phyloP scores from a whole-genome alignment of 2,888 invertebrate genomes.

The Diachrysia chrysitis region DNA sequence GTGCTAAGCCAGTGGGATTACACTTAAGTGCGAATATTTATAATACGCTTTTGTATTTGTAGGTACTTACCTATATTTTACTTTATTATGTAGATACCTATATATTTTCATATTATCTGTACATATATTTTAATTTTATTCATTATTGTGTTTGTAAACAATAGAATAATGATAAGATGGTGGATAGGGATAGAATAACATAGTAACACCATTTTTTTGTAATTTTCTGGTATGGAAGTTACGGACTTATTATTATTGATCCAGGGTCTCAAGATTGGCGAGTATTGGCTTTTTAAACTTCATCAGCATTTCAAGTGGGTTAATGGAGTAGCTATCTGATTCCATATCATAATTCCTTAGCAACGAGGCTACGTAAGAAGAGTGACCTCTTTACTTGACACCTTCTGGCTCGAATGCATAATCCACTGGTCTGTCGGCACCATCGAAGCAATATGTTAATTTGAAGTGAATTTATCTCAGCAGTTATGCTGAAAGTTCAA shows the following conservation, averaged over 20 bases:
- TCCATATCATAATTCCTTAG: background rate
- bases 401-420: background rate
- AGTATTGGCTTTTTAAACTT: too few species aligned
- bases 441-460: slow-evolving; percentile 17
- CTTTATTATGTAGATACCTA: too few species aligned
- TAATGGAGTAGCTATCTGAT: background rate
- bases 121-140: too few species aligned
- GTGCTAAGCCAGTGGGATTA: background rate
- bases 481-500: slow-evolving; percentile 10
- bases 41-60: background rate
- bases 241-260: background rate
- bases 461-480: slow-evolving; percentile 19
- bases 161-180: too few species aligned
- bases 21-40: background rate
- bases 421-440: background rate
- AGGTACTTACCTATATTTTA: too few species aligned
- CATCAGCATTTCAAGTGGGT: background rate
- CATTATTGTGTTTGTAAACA: too few species aligned
- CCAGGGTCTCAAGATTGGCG: background rate
- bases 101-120: too few species aligned
- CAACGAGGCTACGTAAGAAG: background rate
- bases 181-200: too few species aligned
- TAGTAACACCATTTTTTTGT: too few species aligned
- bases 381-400: background rate
- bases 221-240: too few species aligned